Percentiles rank a stretch among this genome's conserved stretches.
These are phyloP conservation scores for Montipora capitata DNA, from an alignment of 92 coral and sea anemone genomes.

Conservation along the genomic window DNA sequence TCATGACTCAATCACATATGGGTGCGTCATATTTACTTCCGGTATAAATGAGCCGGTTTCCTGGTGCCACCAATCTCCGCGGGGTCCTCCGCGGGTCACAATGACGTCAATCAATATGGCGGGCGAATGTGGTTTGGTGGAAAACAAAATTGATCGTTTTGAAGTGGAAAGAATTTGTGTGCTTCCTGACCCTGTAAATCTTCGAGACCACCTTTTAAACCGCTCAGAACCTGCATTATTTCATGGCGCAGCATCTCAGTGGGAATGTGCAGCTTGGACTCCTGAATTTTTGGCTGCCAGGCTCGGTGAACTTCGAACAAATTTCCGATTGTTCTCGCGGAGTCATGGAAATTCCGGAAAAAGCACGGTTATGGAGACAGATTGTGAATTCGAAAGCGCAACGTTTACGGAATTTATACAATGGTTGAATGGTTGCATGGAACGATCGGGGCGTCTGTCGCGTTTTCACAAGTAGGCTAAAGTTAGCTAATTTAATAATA, in stretches of 20 bases:
- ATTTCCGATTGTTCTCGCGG: constrained; percentile 86
- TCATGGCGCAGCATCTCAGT: constrained; percentile 70
- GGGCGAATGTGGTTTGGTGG: constrained; percentile 16
- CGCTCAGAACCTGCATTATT: constrained; percentile 79
- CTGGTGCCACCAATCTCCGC: too few species aligned
- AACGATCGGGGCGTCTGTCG: constrained; percentile 73
- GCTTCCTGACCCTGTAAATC: constrained; percentile 23
- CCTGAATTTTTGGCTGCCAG: constrained; percentile 83
- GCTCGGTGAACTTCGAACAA: constrained; percentile 79
- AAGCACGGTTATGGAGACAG: constrained; percentile 88
- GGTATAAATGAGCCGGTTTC: background rate
- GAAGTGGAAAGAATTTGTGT: constrained; percentile 31
- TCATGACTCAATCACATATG: background rate
- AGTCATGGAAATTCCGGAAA: constrained; percentile 43
- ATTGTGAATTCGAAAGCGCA: constrained; percentile 86
- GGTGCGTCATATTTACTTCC: constrained; percentile 28
- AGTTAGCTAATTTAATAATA: background rate
- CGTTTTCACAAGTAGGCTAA: constrained; percentile 79
- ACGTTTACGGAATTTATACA: constrained; percentile 83
- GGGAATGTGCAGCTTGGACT: constrained; percentile 87
- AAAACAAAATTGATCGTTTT: constrained; percentile 17
- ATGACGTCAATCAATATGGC: constrained; percentile 57
- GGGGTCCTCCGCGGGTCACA: too few species aligned
- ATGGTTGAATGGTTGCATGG: constrained; percentile 82
- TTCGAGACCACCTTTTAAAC: constrained; percentile 48